These are phyloP conservation scores for Phlogophora meticulosa DNA, from an alignment of 2,888 invertebrate species.

Conservation along the genomic window DNA sequence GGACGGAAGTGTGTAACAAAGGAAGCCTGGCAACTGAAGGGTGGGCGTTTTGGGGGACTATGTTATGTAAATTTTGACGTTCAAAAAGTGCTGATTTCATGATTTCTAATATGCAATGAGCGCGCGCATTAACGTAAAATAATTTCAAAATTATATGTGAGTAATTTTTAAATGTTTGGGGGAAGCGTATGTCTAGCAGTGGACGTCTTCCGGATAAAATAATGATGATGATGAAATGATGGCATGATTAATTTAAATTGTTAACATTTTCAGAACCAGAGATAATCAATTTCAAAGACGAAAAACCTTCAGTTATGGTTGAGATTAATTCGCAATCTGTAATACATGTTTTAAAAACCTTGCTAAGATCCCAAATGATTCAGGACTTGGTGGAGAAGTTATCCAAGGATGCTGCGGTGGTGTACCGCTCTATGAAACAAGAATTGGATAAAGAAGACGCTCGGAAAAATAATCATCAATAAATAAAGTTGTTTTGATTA, in stretches of 20 bases:
- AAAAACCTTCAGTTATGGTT: constrained; percentile 43
- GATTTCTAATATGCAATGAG: too few relatives aligned
- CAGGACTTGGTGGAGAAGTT: constrained; percentile 21
- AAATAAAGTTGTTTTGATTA: not conserved
- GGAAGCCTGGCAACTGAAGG: too few relatives aligned
- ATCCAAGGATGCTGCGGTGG: constrained; percentile 19
- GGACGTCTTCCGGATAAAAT: too few relatives aligned
- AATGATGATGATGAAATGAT: not conserved
- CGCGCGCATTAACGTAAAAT: too few relatives aligned
- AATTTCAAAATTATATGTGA: too few relatives aligned
- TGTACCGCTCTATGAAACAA: constrained; percentile 26
- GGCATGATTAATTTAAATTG: not conserved
- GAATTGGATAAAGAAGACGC: not conserved
- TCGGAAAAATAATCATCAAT: not conserved
- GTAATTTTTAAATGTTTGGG: too few relatives aligned
- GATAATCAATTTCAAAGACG: constrained; percentile 31
- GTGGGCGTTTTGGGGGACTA: too few relatives aligned
- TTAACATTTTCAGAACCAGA: constrained; percentile 54
- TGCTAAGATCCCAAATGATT: constrained; percentile 31
- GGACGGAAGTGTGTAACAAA: too few relatives aligned
- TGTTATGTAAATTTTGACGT: too few relatives aligned
- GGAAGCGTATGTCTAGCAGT: too few relatives aligned
- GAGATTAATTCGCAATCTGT: constrained; percentile 43
- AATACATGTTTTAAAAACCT: constrained; percentile 18
- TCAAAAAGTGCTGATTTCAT: too few relatives aligned